A percentile compares a stretch with the other conserved stretches of the same genome.
Conservation (phyloP, 1,140 invertebrate species). For the Laodelphax striatellus region DNA sequence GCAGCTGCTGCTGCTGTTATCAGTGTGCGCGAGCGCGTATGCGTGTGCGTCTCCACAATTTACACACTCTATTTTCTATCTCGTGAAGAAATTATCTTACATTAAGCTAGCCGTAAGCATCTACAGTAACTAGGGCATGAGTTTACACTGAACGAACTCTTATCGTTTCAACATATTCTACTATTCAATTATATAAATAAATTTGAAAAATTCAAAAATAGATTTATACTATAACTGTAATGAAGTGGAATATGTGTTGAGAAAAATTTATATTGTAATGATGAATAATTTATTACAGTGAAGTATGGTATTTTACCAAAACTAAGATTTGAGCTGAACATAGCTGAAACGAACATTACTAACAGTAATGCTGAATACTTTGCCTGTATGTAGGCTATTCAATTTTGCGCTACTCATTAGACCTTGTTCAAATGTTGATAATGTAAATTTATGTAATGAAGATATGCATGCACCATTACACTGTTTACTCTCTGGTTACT, state of each 20-base stretch:
- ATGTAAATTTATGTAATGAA: not conserved
- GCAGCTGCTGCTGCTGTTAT: not conserved
- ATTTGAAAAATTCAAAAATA: slow-evolving; percentile 7
- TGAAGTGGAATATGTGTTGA: too few relatives aligned
- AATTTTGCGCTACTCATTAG: not conserved
- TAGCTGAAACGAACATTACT: too few relatives aligned
- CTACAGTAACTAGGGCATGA: slow-evolving; percentile 7
- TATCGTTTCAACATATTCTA: slow-evolving; percentile 2
- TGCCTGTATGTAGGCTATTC: slow-evolving; percentile 12
- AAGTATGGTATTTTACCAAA: slow-evolving; percentile 23
- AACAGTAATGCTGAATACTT: not conserved
- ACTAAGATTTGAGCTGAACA: not conserved
- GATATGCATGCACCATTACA: not conserved
- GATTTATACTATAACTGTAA: slow-evolving; percentile 9
- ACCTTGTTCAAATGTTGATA: not conserved
- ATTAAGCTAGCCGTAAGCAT: not conserved
- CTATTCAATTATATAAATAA: slow-evolving; percentile 7
- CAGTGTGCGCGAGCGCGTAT: not conserved
- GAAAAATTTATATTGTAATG: slow-evolving; percentile 18
- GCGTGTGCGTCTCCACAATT: not conserved
- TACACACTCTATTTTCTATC: not conserved
- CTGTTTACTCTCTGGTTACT: slow-evolving; percentile 9
- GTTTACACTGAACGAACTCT: slow-evolving; percentile 10
- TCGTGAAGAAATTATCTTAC: not conserved
- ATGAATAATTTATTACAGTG: slow-evolving; percentile 18